Evolutionary conservation across 2,888 invertebrate genomes (phyloP).

Genomic region (Patella depressa): DNA sequence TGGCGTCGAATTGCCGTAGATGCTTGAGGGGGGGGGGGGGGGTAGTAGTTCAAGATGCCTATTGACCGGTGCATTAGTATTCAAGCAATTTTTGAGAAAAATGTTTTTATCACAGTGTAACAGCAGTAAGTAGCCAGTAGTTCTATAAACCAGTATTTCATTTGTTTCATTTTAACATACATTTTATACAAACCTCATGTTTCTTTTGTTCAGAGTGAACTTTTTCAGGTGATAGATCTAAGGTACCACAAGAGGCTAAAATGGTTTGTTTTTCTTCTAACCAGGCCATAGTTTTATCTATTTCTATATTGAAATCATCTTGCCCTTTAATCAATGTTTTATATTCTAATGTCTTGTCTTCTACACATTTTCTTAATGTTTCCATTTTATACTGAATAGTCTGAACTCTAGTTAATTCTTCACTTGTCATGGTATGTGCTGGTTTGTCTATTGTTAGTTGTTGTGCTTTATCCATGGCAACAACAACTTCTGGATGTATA

Average conservation of each 20-base stretch:
- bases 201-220: constrained; percentile 51
- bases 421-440: constrained; percentile 85
- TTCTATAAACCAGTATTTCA: neutral
- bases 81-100: neutral
- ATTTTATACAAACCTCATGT: constrained; percentile 51
- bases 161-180: neutral
- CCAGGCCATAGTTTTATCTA: constrained; percentile 56
- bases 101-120: neutral
- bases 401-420: constrained; percentile 86
- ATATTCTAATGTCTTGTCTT: constrained; percentile 88
- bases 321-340: constrained; percentile 75
- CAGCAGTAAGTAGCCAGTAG: neutral
- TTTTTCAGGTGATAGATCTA: constrained; percentile 56
- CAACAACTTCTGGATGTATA: constrained; percentile 84
- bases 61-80: neutral
- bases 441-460: constrained; percentile 86
- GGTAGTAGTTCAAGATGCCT: no score
- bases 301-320: constrained; percentile 55
- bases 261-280: constrained; percentile 56
- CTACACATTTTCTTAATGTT: constrained; percentile 82
- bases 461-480: constrained; percentile 91
- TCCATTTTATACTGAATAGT: constrained; percentile 55
- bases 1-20: no score
- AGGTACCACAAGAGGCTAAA: constrained; percentile 47
- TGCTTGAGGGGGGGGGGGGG: no score